phyloP scores from a whole-genome alignment of 2,888 invertebrate species.

The Temnothorax ravouxi region DNA sequence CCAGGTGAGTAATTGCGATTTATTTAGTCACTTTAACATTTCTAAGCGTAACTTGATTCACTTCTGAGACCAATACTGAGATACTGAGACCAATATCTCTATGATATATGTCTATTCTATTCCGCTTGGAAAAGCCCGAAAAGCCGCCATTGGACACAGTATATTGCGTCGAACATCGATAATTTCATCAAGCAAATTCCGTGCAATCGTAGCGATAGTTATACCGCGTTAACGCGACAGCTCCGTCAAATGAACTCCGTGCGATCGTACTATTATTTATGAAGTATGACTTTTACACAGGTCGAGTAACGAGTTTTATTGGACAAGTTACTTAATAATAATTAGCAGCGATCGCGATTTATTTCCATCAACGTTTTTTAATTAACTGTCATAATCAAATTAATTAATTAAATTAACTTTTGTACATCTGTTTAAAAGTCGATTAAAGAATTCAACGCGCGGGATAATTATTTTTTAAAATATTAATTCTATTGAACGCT shows the following conservation, averaged over 20 bases:
- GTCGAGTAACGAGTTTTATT: background rate
- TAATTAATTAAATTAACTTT: background rate
- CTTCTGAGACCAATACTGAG: too few relatives aligned
- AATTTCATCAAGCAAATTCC: background rate
- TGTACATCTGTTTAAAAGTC: background rate
- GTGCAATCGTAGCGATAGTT: background rate
- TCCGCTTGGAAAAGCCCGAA: background rate
- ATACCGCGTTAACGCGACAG: background rate
- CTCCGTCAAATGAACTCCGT: background rate
- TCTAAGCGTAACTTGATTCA: background rate
- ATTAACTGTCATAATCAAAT: background rate
- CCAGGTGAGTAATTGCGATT: background rate
- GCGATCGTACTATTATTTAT: background rate
- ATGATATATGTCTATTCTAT: background rate
- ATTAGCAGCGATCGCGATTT: background rate
- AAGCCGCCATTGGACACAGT: background rate
- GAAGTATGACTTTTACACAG: background rate
- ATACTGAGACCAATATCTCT: background rate
- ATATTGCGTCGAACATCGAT: background rate
- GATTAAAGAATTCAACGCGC: background rate
- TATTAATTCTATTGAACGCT: background rate
- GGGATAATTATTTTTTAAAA: background rate
- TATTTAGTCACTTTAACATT: background rate
- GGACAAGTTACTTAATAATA: background rate
- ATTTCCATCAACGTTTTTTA: background rate